These are phyloP conservation scores for Nemotelus pantherinus DNA, from an alignment of 2,888 invertebrate genomes.

Conservation along the genomic window DNA sequence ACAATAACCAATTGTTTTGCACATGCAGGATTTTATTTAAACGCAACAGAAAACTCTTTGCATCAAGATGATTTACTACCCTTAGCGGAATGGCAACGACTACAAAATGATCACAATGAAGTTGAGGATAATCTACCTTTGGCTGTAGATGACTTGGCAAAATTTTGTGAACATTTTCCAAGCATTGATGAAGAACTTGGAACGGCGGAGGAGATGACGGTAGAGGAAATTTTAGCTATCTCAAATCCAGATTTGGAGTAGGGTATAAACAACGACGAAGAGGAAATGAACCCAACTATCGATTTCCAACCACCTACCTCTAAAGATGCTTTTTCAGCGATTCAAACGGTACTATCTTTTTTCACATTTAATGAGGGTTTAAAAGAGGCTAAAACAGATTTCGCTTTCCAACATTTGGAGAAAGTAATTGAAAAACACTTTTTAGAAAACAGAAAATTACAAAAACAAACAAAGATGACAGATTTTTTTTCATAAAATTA, in stretches of 20 bases:
- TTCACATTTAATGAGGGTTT: no score
- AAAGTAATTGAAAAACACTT: no score
- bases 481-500: no score
- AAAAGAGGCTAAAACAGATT: no score
- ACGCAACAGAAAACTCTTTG: slow-evolving; percentile 11
- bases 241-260: slow-evolving; percentile 17
- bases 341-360: slow-evolving; percentile 4
- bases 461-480: no score
- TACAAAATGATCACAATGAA: slow-evolving; percentile 17
- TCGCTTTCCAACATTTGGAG: no score
- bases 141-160: slow-evolving; percentile 22
- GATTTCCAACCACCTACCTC: slow-evolving; percentile 17
- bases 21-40: slow-evolving; percentile 21
- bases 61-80: slow-evolving; percentile 17
- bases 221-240: slow-evolving; percentile 12
- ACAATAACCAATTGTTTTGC: slow-evolving; percentile 6
- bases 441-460: no score
- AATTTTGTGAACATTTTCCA: slow-evolving; percentile 16
- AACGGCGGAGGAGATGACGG: slow-evolving; percentile 9
- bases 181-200: slow-evolving; percentile 27
- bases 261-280: slow-evolving; percentile 18
- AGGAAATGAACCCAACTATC: slow-evolving; percentile 19
- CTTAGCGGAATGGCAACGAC: slow-evolving; percentile 7
- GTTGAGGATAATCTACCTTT: slow-evolving; percentile 21
- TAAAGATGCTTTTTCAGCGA: slow-evolving; percentile 13